Evolutionary conservation across 2,888 invertebrate species (phyloP).

Genomic region (Apotomis betuletana): DNA sequence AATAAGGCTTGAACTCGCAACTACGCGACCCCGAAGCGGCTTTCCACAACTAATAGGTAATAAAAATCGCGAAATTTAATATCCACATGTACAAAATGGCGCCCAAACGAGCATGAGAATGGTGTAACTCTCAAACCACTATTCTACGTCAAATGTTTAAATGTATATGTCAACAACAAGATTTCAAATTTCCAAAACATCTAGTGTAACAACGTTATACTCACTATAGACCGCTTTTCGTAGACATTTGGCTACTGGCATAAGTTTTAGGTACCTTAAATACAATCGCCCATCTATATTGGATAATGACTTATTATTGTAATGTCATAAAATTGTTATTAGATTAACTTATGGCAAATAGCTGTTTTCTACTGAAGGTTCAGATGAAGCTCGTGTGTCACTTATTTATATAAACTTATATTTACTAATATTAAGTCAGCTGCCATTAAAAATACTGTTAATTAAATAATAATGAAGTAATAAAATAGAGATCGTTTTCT

Average conservation of each 20-base stretch:
- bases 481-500: conserved; percentile 38
- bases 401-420: conserved; percentile 2
- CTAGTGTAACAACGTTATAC: conserved; percentile 68
- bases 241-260: conserved; percentile 50
- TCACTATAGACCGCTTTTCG: conserved; percentile 59
- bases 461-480: conserved; percentile 27
- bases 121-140: conserved; percentile 42
- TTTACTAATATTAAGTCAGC: conserved; percentile 11
- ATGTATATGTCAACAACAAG: conserved; percentile 63
- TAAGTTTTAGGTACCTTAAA: conserved; percentile 48
- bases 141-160: conserved; percentile 51
- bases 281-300: conserved; percentile 36
- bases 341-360: conserved; percentile 18
- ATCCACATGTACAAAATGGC: conserved; percentile 3
- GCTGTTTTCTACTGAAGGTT: conserved; percentile 20
- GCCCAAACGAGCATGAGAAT: conserved; percentile 14
- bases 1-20: too few relatives aligned
- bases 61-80: neutral
- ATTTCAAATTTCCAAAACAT: conserved; percentile 63
- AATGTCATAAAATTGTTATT: conserved; percentile 13
- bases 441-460: conserved; percentile 28
- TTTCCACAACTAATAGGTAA: too few relatives aligned
- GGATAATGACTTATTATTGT: conserved; percentile 27
- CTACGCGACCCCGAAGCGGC: too few relatives aligned
- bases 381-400: conserved; percentile 22